Percentiles rank a stretch among this genome's conserved stretches.
Evolutionary conservation across 2,888 invertebrate species (phyloP).

Genomic region (Amiota mariae): DNA sequence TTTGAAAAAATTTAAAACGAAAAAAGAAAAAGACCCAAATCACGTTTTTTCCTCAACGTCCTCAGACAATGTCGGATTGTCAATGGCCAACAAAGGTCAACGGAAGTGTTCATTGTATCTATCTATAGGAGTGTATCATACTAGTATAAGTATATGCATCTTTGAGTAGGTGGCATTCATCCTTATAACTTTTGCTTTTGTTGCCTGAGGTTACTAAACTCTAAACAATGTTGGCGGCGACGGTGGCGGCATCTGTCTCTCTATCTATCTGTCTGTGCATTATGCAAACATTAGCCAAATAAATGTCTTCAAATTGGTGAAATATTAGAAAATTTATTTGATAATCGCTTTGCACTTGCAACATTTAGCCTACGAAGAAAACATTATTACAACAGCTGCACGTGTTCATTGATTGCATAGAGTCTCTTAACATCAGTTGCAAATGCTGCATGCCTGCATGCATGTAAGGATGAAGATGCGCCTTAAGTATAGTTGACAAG

Average conservation of each 20-base stretch:
- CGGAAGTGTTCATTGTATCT: not conserved
- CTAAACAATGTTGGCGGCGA: not conserved
- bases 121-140: not conserved
- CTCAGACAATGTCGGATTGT: conserved; percentile 4
- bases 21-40: conserved; percentile 3
- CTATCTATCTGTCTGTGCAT: conserved; percentile 7
- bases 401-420: too few species aligned
- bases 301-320: conserved; percentile 39
- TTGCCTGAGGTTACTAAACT: conserved; percentile 13
- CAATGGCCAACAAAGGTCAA: not conserved
- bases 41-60: conserved; percentile 19
- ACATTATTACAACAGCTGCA: not conserved
- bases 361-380: not conserved
- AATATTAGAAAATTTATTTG: conserved; percentile 21
- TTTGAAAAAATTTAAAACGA: conserved; percentile 13
- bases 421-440: not conserved
- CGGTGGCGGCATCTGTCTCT: not conserved
- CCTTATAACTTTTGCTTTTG: not conserved
- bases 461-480: conserved; percentile 26
- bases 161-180: conserved; percentile 2
- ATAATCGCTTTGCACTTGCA: conserved; percentile 20
- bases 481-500: not conserved
- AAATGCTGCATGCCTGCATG: not conserved
- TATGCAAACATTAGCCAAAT: conserved; percentile 35
- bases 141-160: not conserved